Evolutionary conservation across 53 echinoderm and acorn worm species (phyloP), one percentile per base, ranked within the genome.

Genomic region (Echinometra lucunter): DNA sequence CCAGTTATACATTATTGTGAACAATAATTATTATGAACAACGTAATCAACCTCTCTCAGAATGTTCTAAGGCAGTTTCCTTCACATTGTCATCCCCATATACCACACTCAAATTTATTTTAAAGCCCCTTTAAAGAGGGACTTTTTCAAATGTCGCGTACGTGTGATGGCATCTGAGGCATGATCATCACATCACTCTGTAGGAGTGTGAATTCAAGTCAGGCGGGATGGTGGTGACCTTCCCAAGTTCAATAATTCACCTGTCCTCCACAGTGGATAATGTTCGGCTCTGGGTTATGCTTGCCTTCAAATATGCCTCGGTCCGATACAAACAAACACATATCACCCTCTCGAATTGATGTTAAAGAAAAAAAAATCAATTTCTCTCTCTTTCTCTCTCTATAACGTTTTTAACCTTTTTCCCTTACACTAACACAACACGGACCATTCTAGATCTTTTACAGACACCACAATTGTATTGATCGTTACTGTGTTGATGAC

Each of bases 271-370:
- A 40, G 38, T 49, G 27, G 85, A 25, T 82, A 44, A 82, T 85
- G 49, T 45, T 45, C 3, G 28, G 47, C 47, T 49, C 10, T 49
- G 47, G 47, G 28, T 85, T 49, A 25, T 85, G 30, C 49, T 85
- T 85, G 30, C 49, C 28, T 10, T 47, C 49, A 35, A 49, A 85
- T 13, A 28, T 78, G 78, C 78, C 38, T 78, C 42, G 18, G 21
- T 49, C 85, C 85, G 49, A 85, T 11, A 85, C 85, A 85, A 83
- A 83, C 85, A 83, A 85, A 85, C 85, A 81, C 44, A 85, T 47
- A 27, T 25, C 85, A 85, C 45, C 85, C 28, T 85, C 45, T 49
- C 27, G 1, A 85, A 78, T 35, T 23, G 42, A 78, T 78, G 78
- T 78, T 42, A 5, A 19, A 49, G 30, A 28, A 82, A 44, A 44